Conservation (phyloP, 2,888 invertebrate species). For the Anorthoa munda region DNA sequence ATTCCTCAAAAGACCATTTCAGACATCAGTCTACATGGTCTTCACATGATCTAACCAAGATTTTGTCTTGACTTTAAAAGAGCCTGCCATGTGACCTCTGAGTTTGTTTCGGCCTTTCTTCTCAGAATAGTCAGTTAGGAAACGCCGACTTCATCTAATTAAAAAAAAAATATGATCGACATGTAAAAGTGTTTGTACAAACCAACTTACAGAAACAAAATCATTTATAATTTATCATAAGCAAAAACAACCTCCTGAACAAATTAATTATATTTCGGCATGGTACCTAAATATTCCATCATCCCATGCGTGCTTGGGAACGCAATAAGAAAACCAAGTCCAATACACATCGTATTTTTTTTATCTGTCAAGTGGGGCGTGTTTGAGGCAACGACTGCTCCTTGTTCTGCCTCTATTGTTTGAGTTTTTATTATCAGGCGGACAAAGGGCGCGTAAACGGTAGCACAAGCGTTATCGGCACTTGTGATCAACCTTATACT, state of each 20-base stretch:
- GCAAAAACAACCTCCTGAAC: neutral
- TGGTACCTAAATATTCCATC: constrained; percentile 33
- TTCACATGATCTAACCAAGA: too few relatives aligned
- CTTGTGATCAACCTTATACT: constrained; percentile 88
- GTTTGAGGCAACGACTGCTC: constrained; percentile 82
- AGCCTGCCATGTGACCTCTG: too few relatives aligned
- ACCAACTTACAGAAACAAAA: too few relatives aligned
- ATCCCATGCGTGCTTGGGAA: constrained; percentile 72
- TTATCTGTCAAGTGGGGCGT: constrained; percentile 83
- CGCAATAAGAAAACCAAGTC: constrained; percentile 80
- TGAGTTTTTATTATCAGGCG: constrained; percentile 87
- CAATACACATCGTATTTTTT: constrained; percentile 78
- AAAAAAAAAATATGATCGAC: too few relatives aligned
- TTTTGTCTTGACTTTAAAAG: too few relatives aligned
- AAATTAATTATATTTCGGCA: constrained; percentile 13
- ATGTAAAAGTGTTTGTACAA: too few relatives aligned
- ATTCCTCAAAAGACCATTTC: too few relatives aligned
- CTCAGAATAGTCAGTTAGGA: too few relatives aligned
- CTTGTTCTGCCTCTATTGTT: constrained; percentile 85
- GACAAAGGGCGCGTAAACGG: constrained; percentile 90
- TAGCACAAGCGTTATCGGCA: constrained; percentile 87
- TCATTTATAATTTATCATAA: too few relatives aligned
- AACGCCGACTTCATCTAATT: too few relatives aligned
- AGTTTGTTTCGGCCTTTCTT: too few relatives aligned
- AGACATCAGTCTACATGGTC: too few relatives aligned